Conservation (phyloP, 2,797 vertebrate species). For the Melanotaenia trifasciata region DNA sequence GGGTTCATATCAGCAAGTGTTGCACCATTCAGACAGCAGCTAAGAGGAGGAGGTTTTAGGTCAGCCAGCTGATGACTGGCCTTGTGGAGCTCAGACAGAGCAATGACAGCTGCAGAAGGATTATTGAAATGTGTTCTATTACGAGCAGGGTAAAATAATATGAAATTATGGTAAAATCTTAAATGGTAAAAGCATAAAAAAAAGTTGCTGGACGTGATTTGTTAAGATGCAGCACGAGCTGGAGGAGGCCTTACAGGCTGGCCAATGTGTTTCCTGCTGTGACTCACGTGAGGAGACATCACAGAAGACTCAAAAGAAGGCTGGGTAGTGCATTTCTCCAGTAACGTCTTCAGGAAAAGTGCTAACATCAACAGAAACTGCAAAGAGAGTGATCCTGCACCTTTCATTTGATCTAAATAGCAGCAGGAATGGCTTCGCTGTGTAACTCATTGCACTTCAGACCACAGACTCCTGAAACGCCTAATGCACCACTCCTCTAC, state of each 20-base stretch:
- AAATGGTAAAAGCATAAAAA: constrained; percentile 26
- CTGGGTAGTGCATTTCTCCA: constrained; percentile 32
- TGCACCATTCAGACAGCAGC: constrained; percentile 50
- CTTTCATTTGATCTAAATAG: constrained; percentile 53
- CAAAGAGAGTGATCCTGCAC: constrained; percentile 32
- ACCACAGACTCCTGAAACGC: constrained; percentile 31
- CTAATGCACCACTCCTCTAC: constrained; percentile 12
- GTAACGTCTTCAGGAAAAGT: constrained; percentile 50
- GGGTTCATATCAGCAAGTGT: constrained; percentile 56
- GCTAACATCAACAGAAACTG: constrained; percentile 56
- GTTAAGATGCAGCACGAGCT: constrained; percentile 26
- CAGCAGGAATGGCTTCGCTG: constrained; percentile 45
- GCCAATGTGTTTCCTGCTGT: constrained; percentile 26
- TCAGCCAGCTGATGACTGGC: constrained; percentile 42
- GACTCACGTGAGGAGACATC: constrained; percentile 44
- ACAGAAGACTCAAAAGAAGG: constrained; percentile 20
- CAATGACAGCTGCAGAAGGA: constrained; percentile 26
- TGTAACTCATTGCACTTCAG: constrained; percentile 29
- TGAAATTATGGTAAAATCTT: constrained; percentile 34
- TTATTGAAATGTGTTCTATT: constrained; percentile 37
- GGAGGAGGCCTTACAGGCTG: constrained; percentile 26
- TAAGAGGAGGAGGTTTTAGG: constrained; percentile 50
- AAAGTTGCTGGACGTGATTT: constrained; percentile 26
- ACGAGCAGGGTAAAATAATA: constrained; percentile 29
- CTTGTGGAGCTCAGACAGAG: constrained; percentile 23